A percentile compares a stretch with the other conserved stretches of the same genome.
phyloP scores from a whole-genome alignment of 2,113 vertebrate species.

The Catharus fuscescens region DNA sequence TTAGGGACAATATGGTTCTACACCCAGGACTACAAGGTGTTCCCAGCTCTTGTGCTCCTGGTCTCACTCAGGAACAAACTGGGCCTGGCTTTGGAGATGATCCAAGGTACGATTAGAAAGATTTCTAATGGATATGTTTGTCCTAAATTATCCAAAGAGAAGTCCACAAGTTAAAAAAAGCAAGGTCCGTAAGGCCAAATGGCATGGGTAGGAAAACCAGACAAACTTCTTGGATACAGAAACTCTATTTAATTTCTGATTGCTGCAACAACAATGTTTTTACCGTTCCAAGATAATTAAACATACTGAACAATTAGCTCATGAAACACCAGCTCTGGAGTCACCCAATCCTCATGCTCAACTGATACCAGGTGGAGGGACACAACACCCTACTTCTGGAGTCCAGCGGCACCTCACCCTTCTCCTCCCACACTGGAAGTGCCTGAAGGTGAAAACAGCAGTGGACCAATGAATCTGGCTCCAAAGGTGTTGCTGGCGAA shows the following conservation, averaged over 20 bases:
- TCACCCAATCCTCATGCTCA: background rate
- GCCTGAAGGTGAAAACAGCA: background rate
- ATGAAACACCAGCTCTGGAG: background rate
- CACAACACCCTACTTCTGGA: background rate
- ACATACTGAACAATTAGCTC: background rate
- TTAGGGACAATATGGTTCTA: background rate
- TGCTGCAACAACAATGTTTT: background rate
- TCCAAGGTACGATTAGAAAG: background rate
- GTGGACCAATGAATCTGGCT: background rate
- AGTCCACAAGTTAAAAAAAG: background rate
- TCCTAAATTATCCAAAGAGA: background rate
- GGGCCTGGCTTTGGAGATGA: background rate
- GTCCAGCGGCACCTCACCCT: conserved; percentile 12
- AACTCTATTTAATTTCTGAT: background rate
- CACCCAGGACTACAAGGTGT: background rate
- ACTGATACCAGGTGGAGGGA: conserved; percentile 16
- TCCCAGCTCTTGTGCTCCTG: background rate
- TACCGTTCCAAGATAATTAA: background rate
- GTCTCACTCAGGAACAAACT: background rate
- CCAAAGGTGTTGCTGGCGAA: background rate
- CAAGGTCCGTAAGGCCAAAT: background rate
- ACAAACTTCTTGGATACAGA: background rate
- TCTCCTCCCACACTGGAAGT: conserved; percentile 25
- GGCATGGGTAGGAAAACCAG: background rate
- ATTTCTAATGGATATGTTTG: background rate